Base-by-base conservation (phyloP, 2,797 vertebrate genomes). In the Heliangelus exortis region DNA sequence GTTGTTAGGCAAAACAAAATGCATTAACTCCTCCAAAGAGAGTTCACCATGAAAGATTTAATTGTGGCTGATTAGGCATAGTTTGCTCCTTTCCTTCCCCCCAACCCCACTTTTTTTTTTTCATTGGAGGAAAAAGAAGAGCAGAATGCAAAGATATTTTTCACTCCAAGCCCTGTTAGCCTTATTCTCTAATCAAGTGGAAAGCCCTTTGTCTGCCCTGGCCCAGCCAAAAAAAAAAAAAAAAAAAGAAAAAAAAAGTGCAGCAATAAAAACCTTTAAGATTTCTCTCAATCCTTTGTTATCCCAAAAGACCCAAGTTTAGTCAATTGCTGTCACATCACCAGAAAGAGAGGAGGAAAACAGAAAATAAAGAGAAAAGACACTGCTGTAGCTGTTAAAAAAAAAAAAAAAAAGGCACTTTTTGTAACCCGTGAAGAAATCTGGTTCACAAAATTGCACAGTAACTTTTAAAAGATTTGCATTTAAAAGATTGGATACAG, bases 401-500 rank as follows among this genome's bases (percentile, higher is more conserved):
- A 54, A 54, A 53, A 54, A 54, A 53, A 77, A 53, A 96, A 36
- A 66, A 96, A 97, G 94, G 54, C 92, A 97, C 97, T 98, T 98
- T 98, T 97, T 98, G 86, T 83, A 90, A 97, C 97, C 97, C 97
- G 96, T 93, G 97, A 96, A 97, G 97, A 98, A 98, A 97, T 97
- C 96, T 98, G 97, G 98, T 97, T 98, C 95, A 98, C 98, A 98
- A 98, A 98, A 98, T 98, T 98, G 98, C 98, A 98, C 98, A 98
- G 97, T 98, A 98, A 98, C 98, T 98, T 98, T 98, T 97, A 97
- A 98, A 97, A 98, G 98, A 99, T 99, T 98, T 99, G 98, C 99
- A 99, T 99, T 98, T 98, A 98, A 99, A 99, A 99, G 98, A 98
- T 98, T 99, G 98, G 99, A 99, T 98, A 97, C 98, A 97, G 98